Conservation (phyloP, 1,140 invertebrate genomes). For the Drosophila mayri region DNA sequence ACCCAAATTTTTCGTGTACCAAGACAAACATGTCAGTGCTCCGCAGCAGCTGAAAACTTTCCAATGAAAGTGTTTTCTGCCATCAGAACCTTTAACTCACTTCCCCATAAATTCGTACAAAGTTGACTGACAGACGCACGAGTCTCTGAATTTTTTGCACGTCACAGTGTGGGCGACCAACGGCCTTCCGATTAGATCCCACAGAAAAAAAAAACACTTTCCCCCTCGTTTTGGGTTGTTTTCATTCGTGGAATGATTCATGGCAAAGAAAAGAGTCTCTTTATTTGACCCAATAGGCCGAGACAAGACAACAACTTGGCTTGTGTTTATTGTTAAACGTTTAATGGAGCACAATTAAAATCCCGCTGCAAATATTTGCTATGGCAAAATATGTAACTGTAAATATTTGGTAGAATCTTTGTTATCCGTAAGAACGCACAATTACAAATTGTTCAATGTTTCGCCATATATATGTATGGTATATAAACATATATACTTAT, state of each 20-base stretch:
- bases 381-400: constrained; percentile 63
- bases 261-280: constrained; percentile 17
- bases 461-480: constrained; percentile 33
- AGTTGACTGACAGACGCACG: constrained; percentile 67
- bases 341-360: constrained; percentile 69
- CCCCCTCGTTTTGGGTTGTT: neutral
- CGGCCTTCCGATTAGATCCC: constrained; percentile 54
- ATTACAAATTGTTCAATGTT: constrained; percentile 79
- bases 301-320: constrained; percentile 48
- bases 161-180: constrained; percentile 46
- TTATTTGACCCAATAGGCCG: constrained; percentile 61
- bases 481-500: no score
- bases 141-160: constrained; percentile 50
- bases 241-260: constrained; percentile 51
- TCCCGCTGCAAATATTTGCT: constrained; percentile 64
- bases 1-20: constrained; percentile 26
- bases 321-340: constrained; percentile 45
- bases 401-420: constrained; percentile 64
- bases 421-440: constrained; percentile 61
- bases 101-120: constrained; percentile 70
- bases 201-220: constrained; percentile 57
- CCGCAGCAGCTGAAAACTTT: constrained; percentile 50
- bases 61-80: constrained; percentile 61
- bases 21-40: constrained; percentile 48
- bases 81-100: constrained; percentile 31